Percentiles rank a stretch among this genome's conserved stretches.
Conservation (phyloP, 2,113 vertebrate species). For the Bagarius yarrelli region DNA sequence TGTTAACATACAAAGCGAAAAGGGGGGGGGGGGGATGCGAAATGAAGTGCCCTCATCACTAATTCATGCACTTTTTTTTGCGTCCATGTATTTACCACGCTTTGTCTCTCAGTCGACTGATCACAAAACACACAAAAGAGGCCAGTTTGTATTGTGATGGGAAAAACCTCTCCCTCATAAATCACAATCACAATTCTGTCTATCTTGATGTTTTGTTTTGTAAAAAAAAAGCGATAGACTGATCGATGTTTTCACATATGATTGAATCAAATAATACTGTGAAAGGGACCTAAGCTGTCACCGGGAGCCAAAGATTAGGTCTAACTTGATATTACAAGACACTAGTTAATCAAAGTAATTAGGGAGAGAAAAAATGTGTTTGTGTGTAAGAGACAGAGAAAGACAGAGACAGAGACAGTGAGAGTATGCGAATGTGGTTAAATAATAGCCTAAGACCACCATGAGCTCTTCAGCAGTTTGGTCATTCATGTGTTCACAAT, state of each 20-base stretch:
- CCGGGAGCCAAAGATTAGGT: not conserved
- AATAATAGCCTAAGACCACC: constrained; percentile 17
- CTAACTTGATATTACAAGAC: not conserved
- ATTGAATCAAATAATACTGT: constrained; percentile 4
- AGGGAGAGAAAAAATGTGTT: not conserved
- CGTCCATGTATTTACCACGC: constrained; percentile 33
- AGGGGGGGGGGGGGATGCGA: not conserved
- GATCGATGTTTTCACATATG: constrained; percentile 29
- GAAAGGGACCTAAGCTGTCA: constrained; percentile 8
- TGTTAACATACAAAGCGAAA: constrained; percentile 32
- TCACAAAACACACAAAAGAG: constrained; percentile 33
- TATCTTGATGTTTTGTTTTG: not conserved
- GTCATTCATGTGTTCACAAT: constrained; percentile 37
- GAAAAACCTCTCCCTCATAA: constrained; percentile 25
- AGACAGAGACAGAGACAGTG: too few relatives aligned
- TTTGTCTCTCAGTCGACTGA: constrained; percentile 13
- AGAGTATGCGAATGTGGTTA: constrained; percentile 2
- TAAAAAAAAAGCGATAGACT: constrained; percentile 3
- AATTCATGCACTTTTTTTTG: constrained; percentile 41
- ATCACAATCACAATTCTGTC: constrained; percentile 1
- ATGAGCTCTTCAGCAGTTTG: constrained; percentile 30
- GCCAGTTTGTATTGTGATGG: constrained; percentile 30
- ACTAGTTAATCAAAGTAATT: constrained; percentile 37
- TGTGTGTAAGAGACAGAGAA: too few relatives aligned
- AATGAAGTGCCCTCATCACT: constrained; percentile 42